Base-by-base conservation (phyloP, 92 coral and sea anemone species). In the Palythoa caribaeorum region DNA sequence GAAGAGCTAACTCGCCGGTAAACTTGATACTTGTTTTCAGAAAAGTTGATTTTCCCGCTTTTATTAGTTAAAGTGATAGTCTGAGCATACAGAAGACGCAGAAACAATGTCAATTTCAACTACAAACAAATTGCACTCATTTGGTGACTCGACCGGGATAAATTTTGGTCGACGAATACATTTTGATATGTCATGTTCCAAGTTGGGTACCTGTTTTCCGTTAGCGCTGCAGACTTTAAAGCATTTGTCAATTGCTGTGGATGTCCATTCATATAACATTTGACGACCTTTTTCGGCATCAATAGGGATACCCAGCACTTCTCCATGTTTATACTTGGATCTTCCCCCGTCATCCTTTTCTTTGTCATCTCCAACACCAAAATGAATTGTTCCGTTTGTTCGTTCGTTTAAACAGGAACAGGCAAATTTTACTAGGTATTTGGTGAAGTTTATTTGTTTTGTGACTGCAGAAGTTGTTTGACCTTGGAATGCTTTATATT, bases 381-480 rank as follows among this genome's bases (percentile, higher is more conserved):
- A 91, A 79, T 91, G 93, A 48, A 91, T 91, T 0, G 93, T 91
- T 83, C 93, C 93, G 28, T 91, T 91, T n/a, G 93, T 87, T 62
- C 93, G 80, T 76, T 76, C 91, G 47, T 91, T 91, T 3, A 91
- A 35, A 70, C 93, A 91, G 47, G 85, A 85, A 77, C 91, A 87
- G 16, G 93, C 91, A 87, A 91, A 91, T n/a, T 86, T 69, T 36
- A 83, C 79, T 11, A 84, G 88, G 21, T 71, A 59, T 16, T 84
- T 48, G 17, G 51, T 71, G 57, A 84, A 84, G 77, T 84, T 84
- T 16, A 84, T 71, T 51, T 84, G 79, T 38, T 53, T 84, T 40
- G 79, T 71, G 15, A 28, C 35, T 51, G 16, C 38, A 71, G 19
- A 10, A 3, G 47, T 2, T 8, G 70, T 73, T 53, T 53, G 69